Conservation (phyloP, 1,140 invertebrate genomes). For the Platyura marginata region DNA sequence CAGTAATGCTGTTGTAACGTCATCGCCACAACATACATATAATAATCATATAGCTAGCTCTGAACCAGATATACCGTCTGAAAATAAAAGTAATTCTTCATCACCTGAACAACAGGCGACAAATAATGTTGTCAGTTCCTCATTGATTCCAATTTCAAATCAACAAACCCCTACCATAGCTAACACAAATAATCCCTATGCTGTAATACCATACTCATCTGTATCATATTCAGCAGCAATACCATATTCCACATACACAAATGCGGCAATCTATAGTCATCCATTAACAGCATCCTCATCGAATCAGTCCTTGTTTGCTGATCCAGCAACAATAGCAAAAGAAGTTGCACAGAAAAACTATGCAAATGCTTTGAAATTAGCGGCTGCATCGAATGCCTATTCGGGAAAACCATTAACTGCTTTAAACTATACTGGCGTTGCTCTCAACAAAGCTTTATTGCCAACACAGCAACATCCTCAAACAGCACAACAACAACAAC, state of each 20-base stretch:
- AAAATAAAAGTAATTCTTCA: neutral
- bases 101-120: neutral
- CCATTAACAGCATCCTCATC: conserved; percentile 1
- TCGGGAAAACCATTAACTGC: conserved; percentile 11
- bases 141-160: conserved; percentile 11
- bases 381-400: conserved; percentile 14
- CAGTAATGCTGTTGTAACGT: neutral
- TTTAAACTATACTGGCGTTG: conserved; percentile 58
- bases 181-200: conserved; percentile 13
- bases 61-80: neutral
- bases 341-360: conserved; percentile 62
- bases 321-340: conserved; percentile 45
- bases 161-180: conserved; percentile 11
- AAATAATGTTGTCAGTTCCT: conserved; percentile 7
- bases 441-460: conserved; percentile 39
- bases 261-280: conserved; percentile 1
- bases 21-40: neutral
- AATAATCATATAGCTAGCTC: neutral
- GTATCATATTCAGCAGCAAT: conserved; percentile 1
- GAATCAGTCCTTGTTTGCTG: conserved; percentile 11
- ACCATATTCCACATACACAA: conserved; percentile 3
- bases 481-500: conserved; percentile 7
- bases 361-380: conserved; percentile 42
- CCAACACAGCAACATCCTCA: conserved; percentile 13
- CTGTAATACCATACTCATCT: conserved; percentile 8